These are phyloP conservation scores for Misgurnus anguillicaudatus DNA, from an alignment of 2,113 vertebrate genomes.

Conservation along the genomic window DNA sequence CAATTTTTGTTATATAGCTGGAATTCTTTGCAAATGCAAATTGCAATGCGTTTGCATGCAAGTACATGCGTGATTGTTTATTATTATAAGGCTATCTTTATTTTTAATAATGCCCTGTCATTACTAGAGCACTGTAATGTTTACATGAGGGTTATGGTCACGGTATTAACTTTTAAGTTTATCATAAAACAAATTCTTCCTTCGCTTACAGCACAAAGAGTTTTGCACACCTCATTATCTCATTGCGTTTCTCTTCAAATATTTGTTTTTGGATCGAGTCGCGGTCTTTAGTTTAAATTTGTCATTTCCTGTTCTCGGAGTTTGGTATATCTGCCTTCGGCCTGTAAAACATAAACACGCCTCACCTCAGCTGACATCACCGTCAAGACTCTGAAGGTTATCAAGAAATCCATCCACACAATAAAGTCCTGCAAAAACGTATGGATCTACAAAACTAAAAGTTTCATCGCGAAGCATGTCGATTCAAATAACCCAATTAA, in stretches of 20 bases:
- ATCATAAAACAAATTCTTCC: background rate
- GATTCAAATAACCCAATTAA: slow-evolving; percentile 41
- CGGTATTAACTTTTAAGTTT: background rate
- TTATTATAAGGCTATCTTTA: background rate
- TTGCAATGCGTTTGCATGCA: background rate
- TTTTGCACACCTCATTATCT: slow-evolving; percentile 55
- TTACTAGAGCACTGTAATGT: slow-evolving; percentile 2
- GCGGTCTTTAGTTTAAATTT: slow-evolving; percentile 49
- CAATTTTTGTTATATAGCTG: background rate
- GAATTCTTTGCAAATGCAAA: slow-evolving; percentile 2
- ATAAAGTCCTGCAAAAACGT: slow-evolving; percentile 22
- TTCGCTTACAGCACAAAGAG: background rate
- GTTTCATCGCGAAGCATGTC: background rate
- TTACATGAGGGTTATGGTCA: background rate
- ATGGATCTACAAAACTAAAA: background rate
- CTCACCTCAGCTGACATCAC: slow-evolving; percentile 54
- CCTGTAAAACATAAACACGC: slow-evolving; percentile 53
- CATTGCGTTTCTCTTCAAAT: slow-evolving; percentile 50
- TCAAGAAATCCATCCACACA: slow-evolving; percentile 19
- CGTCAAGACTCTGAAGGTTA: slow-evolving; percentile 12
- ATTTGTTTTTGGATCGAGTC: slow-evolving; percentile 51
- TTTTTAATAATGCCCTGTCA: background rate
- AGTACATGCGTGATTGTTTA: slow-evolving; percentile 8
- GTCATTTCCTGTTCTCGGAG: slow-evolving; percentile 55
- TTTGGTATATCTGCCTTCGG: slow-evolving; percentile 43